phyloP scores from a whole-genome alignment of 2,797 vertebrate genomes.

The Malurus leucopterus region DNA sequence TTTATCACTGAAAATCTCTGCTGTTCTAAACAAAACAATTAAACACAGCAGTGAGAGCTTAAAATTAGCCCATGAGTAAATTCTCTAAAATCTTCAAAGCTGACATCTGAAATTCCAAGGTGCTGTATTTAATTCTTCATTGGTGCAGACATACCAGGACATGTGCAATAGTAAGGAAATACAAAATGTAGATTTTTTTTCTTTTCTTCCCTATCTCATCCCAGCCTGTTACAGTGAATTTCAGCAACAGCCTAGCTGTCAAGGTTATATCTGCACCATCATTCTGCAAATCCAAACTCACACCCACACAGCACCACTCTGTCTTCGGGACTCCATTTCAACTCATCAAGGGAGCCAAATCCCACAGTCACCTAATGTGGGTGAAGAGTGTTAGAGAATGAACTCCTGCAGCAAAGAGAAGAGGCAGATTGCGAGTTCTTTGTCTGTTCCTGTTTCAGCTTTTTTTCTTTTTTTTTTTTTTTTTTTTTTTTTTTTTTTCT shows the following conservation, averaged over 20 bases:
- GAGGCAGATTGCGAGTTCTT: not conserved
- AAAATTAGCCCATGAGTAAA: constrained; percentile 32
- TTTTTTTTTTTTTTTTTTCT: constrained; percentile 9
- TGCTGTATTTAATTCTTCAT: not conserved
- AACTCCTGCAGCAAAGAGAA: constrained; percentile 12
- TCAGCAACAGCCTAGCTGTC: constrained; percentile 24
- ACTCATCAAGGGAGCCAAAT: not conserved
- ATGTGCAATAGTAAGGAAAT: not conserved
- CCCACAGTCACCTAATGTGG: constrained; percentile 16
- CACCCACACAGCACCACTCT: constrained; percentile 17
- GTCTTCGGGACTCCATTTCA: constrained; percentile 28
- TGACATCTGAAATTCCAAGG: constrained; percentile 16
- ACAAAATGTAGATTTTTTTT: not conserved
- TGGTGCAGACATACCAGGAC: not conserved
- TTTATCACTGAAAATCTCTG: not conserved
- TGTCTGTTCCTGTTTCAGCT: not conserved
- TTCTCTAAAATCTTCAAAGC: constrained; percentile 17
- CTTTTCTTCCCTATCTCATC: not conserved
- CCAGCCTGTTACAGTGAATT: constrained; percentile 15
- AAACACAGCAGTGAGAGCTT: constrained; percentile 7
- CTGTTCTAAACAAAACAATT: constrained; percentile 37
- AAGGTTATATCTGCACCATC: constrained; percentile 30
- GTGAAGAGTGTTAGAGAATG: constrained; percentile 37
- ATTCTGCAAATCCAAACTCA: constrained; percentile 36
- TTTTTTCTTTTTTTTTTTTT: not conserved